Evolutionary conservation across 1,140 invertebrate species (phyloP).

Genomic region (Cydia amplana): DNA sequence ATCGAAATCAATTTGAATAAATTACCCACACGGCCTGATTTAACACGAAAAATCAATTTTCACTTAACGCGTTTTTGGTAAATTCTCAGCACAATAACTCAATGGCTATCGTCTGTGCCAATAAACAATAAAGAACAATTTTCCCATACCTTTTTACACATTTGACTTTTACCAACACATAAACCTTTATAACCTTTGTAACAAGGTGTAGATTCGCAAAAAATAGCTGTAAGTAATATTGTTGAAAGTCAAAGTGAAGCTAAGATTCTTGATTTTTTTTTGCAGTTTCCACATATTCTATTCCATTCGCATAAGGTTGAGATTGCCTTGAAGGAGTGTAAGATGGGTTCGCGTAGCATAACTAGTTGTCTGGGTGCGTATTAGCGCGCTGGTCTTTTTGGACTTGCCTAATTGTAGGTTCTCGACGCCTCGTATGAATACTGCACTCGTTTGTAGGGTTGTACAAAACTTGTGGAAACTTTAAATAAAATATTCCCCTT

Average conservation of each 20-base stretch:
- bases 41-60: slow-evolving; percentile 60
- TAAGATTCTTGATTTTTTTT: slow-evolving; percentile 44
- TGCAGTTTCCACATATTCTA: slow-evolving; percentile 39
- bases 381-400: slow-evolving; percentile 67
- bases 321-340: slow-evolving; percentile 44
- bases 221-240: slow-evolving; percentile 36
- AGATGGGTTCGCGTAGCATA: slow-evolving; percentile 50
- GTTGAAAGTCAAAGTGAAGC: slow-evolving; percentile 48
- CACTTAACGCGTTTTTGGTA: slow-evolving; percentile 57
- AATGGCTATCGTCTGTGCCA: slow-evolving; percentile 55
- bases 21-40: background rate
- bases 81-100: slow-evolving; percentile 59
- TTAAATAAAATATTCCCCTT: too few relatives aligned
- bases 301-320: slow-evolving; percentile 44
- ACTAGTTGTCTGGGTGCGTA: slow-evolving; percentile 70
- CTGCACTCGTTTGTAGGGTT: slow-evolving; percentile 60
- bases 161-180: background rate
- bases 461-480: slow-evolving; percentile 11
- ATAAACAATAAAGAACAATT: slow-evolving; percentile 69
- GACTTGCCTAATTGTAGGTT: slow-evolving; percentile 73
- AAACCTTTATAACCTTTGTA: background rate
- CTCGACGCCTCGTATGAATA: slow-evolving; percentile 67
- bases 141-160: slow-evolving; percentile 46
- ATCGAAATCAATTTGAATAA: background rate
- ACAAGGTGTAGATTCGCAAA: background rate